phyloP scores from a whole-genome alignment of 2,888 invertebrate genomes.

The Diogma glabrata region DNA sequence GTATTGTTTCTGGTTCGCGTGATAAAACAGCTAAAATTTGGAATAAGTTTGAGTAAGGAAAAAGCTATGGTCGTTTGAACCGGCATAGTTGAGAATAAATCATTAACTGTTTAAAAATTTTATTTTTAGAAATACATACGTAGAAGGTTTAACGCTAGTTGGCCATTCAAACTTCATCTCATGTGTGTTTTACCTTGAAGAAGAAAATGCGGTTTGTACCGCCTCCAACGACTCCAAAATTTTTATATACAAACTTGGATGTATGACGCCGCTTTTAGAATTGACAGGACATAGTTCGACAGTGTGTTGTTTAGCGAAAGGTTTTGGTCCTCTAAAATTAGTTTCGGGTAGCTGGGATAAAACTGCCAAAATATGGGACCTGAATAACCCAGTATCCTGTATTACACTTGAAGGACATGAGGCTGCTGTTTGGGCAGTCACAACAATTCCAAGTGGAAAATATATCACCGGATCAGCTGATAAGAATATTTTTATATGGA shows the following conservation, averaged over 20 bases:
- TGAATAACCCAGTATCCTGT: constrained; percentile 42
- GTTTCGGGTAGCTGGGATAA: constrained; percentile 90
- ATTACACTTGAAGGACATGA: constrained; percentile 56
- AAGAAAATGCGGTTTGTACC: constrained; percentile 68
- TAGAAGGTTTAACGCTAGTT: constrained; percentile 53
- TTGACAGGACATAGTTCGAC: constrained; percentile 56
- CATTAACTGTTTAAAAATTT: constrained; percentile 1
- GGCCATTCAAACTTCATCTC: constrained; percentile 83
- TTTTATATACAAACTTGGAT: constrained; percentile 62
- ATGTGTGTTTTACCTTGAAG: constrained; percentile 45
- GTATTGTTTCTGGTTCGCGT: constrained; percentile 76
- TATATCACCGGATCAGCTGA: constrained; percentile 84
- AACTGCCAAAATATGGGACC: constrained; percentile 72
- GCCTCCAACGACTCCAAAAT: constrained; percentile 84
- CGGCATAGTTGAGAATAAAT: constrained; percentile 16
- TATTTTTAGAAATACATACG: constrained; percentile 45
- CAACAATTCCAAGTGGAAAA: constrained; percentile 40
- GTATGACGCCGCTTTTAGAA: constrained; percentile 51
- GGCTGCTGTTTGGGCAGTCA: constrained; percentile 80
- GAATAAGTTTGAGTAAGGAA: constrained; percentile 45
- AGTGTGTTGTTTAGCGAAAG: constrained; percentile 41
- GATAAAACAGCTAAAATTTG: constrained; percentile 81
- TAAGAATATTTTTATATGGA: constrained; percentile 79
- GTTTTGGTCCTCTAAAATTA: constrained; percentile 42
- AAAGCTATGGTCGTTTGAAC: constrained; percentile 38